phyloP scores from a whole-genome alignment of 2,888 invertebrate genomes.

The Nemoura dubitans region DNA sequence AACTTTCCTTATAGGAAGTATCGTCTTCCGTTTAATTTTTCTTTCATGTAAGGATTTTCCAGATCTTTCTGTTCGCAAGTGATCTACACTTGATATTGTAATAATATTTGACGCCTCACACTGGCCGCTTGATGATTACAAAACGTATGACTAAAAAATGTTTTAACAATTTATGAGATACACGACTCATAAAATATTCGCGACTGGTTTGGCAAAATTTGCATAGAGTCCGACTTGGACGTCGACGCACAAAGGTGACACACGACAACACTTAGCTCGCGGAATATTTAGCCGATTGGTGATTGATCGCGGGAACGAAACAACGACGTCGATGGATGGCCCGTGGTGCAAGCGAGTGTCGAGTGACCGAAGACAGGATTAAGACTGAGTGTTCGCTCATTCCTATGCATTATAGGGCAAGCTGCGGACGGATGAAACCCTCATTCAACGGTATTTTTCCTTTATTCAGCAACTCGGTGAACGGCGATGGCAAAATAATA shows the following conservation, averaged over 20 bases:
- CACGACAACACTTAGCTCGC: not conserved
- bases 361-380: slow-evolving; percentile 14
- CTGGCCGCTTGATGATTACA: not conserved
- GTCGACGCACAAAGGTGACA: not conserved
- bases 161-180: not conserved
- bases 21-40: not conserved
- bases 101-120: not conserved
- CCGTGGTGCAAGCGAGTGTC: not conserved
- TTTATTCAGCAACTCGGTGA: not conserved
- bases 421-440: not conserved
- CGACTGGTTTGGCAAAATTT: not conserved
- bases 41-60: not conserved
- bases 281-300: not conserved
- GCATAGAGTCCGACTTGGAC: not conserved
- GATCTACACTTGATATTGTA: not conserved
- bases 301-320: not conserved
- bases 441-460: slow-evolving; percentile 23
- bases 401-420: not conserved
- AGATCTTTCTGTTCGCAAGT: not conserved
- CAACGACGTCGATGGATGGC: not conserved
- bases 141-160: not conserved
- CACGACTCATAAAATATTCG: not conserved
- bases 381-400: slow-evolving; percentile 10
- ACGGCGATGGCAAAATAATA: not conserved
- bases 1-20: not conserved